Conservation (phyloP, 2,797 vertebrate species). For the Lepidocolaptes lacrymiger region DNA sequence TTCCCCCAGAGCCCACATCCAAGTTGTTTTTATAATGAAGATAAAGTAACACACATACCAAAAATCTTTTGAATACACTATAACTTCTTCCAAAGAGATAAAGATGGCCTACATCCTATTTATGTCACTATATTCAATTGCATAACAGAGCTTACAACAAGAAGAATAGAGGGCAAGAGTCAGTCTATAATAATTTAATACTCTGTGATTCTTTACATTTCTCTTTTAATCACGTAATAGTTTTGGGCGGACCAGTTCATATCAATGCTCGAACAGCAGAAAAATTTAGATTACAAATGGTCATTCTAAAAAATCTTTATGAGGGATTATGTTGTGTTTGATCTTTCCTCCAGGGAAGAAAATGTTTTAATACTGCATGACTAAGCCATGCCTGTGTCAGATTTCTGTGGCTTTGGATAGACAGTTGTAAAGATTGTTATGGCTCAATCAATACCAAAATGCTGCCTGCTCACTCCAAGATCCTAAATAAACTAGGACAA, state of each 20-base stretch:
- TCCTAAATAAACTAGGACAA: background rate
- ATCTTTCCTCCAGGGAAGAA: constrained; percentile 26
- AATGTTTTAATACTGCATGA: constrained; percentile 1
- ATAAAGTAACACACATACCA: constrained; percentile 77
- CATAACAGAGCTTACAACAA: constrained; percentile 65
- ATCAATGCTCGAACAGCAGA: constrained; percentile 44
- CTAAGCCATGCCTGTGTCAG: constrained; percentile 41
- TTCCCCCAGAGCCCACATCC: constrained; percentile 65
- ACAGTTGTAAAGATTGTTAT: background rate
- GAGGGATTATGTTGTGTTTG: constrained; percentile 32
- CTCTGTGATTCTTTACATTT: constrained; percentile 38
- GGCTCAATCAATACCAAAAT: constrained; percentile 3
- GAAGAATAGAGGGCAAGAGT: constrained; percentile 51
- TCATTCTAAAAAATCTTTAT: constrained; percentile 56
- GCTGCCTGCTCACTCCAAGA: background rate
- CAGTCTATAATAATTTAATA: constrained; percentile 60
- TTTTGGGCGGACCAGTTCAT: constrained; percentile 44
- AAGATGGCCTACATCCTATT: constrained; percentile 64
- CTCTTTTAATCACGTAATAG: constrained; percentile 60
- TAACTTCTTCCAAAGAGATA: constrained; percentile 77
- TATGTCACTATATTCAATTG: constrained; percentile 59
- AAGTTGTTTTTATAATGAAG: constrained; percentile 75
- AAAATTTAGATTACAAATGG: background rate
- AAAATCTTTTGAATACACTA: constrained; percentile 69
- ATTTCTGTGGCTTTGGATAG: constrained; percentile 3